phyloP scores from a whole-genome alignment of 2,113 vertebrate genomes.

The Cricetomys ansorgei region DNA sequence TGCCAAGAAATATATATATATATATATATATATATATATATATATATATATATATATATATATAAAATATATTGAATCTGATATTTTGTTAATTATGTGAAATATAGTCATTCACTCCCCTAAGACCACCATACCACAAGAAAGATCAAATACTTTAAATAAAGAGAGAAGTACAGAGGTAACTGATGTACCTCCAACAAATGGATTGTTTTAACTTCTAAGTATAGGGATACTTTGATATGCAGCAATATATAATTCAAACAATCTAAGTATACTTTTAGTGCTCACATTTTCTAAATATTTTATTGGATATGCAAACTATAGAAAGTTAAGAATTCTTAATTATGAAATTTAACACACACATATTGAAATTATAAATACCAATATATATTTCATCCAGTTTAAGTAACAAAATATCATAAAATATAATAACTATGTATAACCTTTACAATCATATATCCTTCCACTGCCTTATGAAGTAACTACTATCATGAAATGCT shows the following conservation, averaged over 20 bases:
- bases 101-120: neutral
- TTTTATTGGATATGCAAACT: slow-evolving; percentile 19
- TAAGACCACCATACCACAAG: neutral
- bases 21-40: neutral
- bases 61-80: neutral
- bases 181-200: neutral
- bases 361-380: neutral
- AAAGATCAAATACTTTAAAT: neutral
- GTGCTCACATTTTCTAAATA: neutral
- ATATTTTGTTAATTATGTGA: neutral
- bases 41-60: neutral
- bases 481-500: neutral
- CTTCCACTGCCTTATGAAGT: neutral
- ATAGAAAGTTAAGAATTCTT: neutral
- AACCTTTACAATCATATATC: neutral
- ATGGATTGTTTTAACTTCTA: neutral
- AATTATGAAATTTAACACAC: neutral
- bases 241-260: neutral
- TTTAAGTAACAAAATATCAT: slow-evolving; percentile 22
- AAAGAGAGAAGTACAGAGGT: neutral
- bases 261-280: neutral
- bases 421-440: neutral
- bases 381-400: neutral
- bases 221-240: neutral
- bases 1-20: neutral